Base-by-base conservation (phyloP, 2,888 invertebrate species). In the Hypolimnas misippus region DNA sequence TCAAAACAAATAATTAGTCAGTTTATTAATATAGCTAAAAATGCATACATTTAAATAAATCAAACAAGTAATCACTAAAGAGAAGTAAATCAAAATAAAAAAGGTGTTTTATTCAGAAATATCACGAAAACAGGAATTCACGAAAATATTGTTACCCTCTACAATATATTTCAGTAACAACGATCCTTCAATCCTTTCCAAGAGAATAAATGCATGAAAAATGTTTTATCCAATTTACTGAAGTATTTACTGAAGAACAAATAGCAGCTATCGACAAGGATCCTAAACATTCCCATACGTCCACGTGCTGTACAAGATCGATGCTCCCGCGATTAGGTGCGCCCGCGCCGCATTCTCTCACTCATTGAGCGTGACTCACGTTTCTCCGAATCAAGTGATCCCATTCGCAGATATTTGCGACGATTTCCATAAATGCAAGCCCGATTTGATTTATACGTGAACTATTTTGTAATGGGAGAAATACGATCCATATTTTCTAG, bases 281-380 rank as follows among this genome's bases (percentile, higher is more conserved):
- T 64, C 29, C 62, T 70, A 66, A 66, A 70, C 65, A 63, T 62
- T 64, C 67, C 57, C 38, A 8, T 31, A 35, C 64, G 61, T 62
- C 60, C 54, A 63, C 61, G 66, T 60, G 70, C 56, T 61, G 57
- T 59, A 55, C 63, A 57, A 57, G 68, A 66, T 57, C 69, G 73
- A 73, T 71, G 72, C 61, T 67, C 67, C 67, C 66, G 66, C 66
- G 73, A 72, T 73, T 72, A 70, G 62, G 38, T 35, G 31, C 33
- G 56, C 38, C 65, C 56, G 42, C 65, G 51, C 61, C 31, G 64
- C 70, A 71, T 70, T 70, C 66, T 64, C 69, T 58, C 63, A 62
- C 66, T 62, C 64, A 63, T 53, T 57, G 59, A 60, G 40, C 66
- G 62, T 69, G 69, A 69, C 57, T 69, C 69, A 69, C 67, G 65